These are phyloP conservation scores for Aratinga solstitialis DNA, from an alignment of 2,797 vertebrate species.

Conservation along the genomic window DNA sequence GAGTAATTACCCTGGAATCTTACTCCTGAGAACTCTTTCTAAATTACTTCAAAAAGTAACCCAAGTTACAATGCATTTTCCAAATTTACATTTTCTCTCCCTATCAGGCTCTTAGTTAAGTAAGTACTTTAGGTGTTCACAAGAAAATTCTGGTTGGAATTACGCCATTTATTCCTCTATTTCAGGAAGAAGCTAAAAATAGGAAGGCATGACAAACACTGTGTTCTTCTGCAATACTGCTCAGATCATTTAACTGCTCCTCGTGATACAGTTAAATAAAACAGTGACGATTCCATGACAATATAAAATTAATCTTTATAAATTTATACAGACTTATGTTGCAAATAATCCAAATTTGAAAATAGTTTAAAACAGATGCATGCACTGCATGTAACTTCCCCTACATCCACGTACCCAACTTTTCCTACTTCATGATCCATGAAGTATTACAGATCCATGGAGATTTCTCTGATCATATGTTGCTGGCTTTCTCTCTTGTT, in stretches of 20 bases:
- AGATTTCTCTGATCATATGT: not conserved
- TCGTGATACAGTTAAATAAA: not conserved
- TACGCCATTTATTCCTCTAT: not conserved
- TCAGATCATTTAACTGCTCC: not conserved
- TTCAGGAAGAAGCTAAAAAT: not conserved
- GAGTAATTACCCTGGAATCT: not conserved
- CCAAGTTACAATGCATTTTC: not conserved
- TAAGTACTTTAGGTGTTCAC: not conserved
- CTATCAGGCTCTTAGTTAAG: not conserved
- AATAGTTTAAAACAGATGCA: not conserved
- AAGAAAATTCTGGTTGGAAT: not conserved
- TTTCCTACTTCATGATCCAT: not conserved
- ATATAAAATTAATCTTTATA: not conserved
- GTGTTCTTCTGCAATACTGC: not conserved
- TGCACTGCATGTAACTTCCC: not conserved
- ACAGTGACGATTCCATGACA: not conserved
- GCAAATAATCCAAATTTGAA: not conserved
- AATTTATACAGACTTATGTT: not conserved
- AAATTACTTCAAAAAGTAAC: not conserved
- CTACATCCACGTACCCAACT: not conserved
- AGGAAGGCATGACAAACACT: not conserved
- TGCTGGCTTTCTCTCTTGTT: not conserved
- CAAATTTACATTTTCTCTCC: not conserved
- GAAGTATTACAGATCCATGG: not conserved
- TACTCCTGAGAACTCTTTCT: slow-evolving; percentile 9